phyloP scores from a whole-genome alignment of 2,797 vertebrate genomes.

The Amphiprion clarkii region DNA sequence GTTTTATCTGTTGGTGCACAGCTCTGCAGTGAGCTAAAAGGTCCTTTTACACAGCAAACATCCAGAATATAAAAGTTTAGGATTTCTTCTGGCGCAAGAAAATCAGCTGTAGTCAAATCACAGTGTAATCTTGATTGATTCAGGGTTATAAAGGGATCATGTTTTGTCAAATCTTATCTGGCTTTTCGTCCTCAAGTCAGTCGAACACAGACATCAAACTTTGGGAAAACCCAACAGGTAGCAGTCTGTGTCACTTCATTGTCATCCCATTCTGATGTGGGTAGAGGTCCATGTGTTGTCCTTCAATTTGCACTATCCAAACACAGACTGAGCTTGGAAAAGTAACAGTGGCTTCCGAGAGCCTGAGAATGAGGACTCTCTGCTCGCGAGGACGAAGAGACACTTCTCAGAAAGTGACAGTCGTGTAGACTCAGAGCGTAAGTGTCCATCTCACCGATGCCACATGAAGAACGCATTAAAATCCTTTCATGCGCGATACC shows the following conservation, averaged over 20 bases:
- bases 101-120: constrained; percentile 14
- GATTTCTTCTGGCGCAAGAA: constrained; percentile 4
- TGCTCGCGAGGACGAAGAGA: constrained; percentile 14
- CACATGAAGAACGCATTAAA: constrained; percentile 55
- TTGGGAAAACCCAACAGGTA: constrained; percentile 33
- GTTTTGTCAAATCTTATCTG: constrained; percentile 42
- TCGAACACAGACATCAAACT: constrained; percentile 18
- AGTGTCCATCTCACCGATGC: constrained; percentile 28
- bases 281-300: constrained; percentile 24
- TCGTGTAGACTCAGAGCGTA: constrained; percentile 36
- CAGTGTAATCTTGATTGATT: neutral
- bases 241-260: constrained; percentile 34
- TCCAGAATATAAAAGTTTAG: constrained; percentile 1
- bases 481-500: constrained; percentile 16
- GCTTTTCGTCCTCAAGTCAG: constrained; percentile 5
- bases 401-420: constrained; percentile 44
- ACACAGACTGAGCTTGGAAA: constrained; percentile 41
- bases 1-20: constrained; percentile 16
- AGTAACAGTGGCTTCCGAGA: constrained; percentile 14
- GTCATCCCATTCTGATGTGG: constrained; percentile 27
- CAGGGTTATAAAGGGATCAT: constrained; percentile 12
- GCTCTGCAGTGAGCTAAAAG: constrained; percentile 1
- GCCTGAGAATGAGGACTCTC: constrained; percentile 8
- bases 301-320: constrained; percentile 60
- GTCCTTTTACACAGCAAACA: neutral